These are phyloP conservation scores for Escarpia spicata DNA, from an alignment of 2,888 invertebrate species.

Conservation along the genomic window DNA sequence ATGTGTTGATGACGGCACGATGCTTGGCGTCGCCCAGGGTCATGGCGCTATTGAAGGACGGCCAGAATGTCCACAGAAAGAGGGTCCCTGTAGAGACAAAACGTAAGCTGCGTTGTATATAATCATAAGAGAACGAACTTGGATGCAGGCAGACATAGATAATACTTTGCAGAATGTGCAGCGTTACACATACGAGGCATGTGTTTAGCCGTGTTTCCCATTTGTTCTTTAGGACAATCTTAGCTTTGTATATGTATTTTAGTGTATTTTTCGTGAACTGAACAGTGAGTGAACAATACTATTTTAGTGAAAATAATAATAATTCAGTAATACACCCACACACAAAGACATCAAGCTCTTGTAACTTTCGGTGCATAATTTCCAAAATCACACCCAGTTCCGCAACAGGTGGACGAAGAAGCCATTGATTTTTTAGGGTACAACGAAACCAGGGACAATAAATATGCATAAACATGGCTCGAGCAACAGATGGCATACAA, in stretches of 20 bases:
- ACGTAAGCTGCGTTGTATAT: no score
- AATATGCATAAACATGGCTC: background rate
- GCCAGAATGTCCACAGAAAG: slow-evolving; percentile 97
- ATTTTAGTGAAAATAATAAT: no score
- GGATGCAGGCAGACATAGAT: no score
- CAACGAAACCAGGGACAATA: background rate
- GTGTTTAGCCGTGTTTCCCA: no score
- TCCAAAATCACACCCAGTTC: background rate
- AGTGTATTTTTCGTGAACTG: no score
- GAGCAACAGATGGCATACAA: background rate
- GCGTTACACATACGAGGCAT: no score
- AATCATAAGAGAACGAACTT: no score
- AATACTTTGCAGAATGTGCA: no score
- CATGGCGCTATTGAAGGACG: slow-evolving; percentile 89
- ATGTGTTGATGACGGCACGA: slow-evolving; percentile 92
- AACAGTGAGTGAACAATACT: no score
- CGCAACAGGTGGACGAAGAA: background rate
- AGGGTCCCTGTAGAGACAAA: slow-evolving; percentile 77
- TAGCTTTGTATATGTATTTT: no score
- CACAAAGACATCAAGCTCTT: background rate
- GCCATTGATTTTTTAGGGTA: background rate
- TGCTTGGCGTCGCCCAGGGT: slow-evolving; percentile 78
- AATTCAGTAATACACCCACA: no score
- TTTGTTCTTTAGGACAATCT: no score
- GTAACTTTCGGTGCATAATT: background rate